phyloP scores from a whole-genome alignment of 2,797 vertebrate species.

The Tenualosa thibaudeaui region DNA sequence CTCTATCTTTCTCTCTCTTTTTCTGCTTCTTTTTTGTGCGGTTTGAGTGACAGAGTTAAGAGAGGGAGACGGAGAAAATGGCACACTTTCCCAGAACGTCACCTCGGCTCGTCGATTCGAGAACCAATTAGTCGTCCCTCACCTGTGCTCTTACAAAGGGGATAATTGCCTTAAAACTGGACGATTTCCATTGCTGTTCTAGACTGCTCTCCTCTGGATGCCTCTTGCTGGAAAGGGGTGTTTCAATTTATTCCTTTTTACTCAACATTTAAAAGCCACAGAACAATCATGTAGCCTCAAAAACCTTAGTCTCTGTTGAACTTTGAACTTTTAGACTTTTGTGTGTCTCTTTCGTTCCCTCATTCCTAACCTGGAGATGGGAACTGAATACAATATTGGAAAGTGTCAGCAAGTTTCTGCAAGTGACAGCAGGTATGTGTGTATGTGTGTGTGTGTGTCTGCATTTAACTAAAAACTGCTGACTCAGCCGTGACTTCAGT shows the following conservation, averaged over 20 bases:
- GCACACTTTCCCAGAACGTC: neutral
- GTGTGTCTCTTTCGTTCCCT: conserved; percentile 5
- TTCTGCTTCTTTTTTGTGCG: neutral
- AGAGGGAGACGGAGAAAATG: neutral
- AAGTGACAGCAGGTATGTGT: conserved; percentile 29
- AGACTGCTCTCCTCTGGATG: neutral
- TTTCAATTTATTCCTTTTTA: neutral
- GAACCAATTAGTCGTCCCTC: conserved; percentile 10
- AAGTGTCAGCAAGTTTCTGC: conserved; percentile 55
- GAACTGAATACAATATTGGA: conserved; percentile 52
- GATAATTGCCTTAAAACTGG: neutral
- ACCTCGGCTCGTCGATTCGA: neutral
- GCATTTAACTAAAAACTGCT: conserved; percentile 42
- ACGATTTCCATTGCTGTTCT: neutral
- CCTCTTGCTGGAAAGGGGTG: neutral
- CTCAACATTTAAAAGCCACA: neutral
- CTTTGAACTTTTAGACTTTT: conserved; percentile 37
- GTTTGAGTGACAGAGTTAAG: neutral
- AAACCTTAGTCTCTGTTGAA: conserved; percentile 50
- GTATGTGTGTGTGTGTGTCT: neutral
- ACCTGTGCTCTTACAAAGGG: neutral
- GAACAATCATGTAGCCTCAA: conserved; percentile 24
- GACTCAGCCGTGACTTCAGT: conserved; percentile 56
- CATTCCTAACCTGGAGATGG: conserved; percentile 45
- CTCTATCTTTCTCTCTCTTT: neutral